Conservation (phyloP, 2,888 invertebrate genomes). For the Drosophila rubida region DNA sequence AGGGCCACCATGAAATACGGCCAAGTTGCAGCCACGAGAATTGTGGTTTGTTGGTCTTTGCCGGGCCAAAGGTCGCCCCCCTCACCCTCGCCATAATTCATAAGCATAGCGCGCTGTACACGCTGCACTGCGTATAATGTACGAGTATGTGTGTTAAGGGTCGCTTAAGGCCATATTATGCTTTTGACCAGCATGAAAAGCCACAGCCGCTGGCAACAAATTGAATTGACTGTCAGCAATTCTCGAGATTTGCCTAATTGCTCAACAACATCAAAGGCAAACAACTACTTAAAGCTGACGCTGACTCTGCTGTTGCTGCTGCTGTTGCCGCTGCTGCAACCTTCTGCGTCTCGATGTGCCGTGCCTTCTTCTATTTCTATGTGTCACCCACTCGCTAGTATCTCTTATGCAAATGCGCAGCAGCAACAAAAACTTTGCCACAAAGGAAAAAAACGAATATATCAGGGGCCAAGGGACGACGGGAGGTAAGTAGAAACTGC, state of each 20-base stretch:
- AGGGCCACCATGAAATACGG: slow-evolving; percentile 50
- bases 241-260: slow-evolving; percentile 58
- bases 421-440: slow-evolving; percentile 59
- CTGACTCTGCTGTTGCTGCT: no score
- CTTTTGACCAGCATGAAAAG: slow-evolving; percentile 20
- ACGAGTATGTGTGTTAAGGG: background rate
- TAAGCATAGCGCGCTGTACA: slow-evolving; percentile 19
- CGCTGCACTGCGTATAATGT: slow-evolving; percentile 3
- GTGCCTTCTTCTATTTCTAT: background rate
- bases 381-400: background rate
- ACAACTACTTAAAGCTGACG: slow-evolving; percentile 29
- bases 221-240: slow-evolving; percentile 40
- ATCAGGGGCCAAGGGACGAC: background rate
- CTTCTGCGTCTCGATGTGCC: background rate
- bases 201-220: slow-evolving; percentile 23
- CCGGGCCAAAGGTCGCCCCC: slow-evolving; percentile 33
- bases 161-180: slow-evolving; percentile 40
- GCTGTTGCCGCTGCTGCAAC: slow-evolving; percentile 4
- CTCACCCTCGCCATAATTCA: slow-evolving; percentile 56
- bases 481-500: slow-evolving; percentile 44
- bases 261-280: slow-evolving; percentile 41
- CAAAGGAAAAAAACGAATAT: slow-evolving; percentile 24
- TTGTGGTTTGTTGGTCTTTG: slow-evolving; percentile 34
- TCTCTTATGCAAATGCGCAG: slow-evolving; percentile 50
- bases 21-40: slow-evolving; percentile 34